A percentile compares a stretch with the other conserved stretches of the same genome.
Conservation (phyloP, 2,797 vertebrate species). For the Neosilurus hyrtlii region DNA sequence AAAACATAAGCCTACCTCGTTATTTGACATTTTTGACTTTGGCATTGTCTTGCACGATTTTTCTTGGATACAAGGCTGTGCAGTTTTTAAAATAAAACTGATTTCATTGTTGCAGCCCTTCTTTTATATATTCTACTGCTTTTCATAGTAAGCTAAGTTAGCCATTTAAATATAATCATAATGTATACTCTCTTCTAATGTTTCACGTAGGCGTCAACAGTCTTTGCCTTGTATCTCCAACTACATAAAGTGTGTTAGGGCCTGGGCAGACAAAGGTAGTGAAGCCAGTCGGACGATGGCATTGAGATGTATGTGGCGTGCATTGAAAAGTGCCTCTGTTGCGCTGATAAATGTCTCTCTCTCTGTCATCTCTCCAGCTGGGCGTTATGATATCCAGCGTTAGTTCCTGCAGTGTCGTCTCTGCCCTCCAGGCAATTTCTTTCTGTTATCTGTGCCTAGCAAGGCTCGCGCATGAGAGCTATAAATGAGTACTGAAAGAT, state of each 20-base stretch:
- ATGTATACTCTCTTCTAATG: background rate
- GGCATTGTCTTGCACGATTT: no score
- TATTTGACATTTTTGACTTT: no score
- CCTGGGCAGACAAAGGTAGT: slow-evolving; percentile 9
- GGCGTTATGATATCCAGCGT: slow-evolving; percentile 70
- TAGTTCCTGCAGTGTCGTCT: slow-evolving; percentile 67
- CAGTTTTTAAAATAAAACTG: no score
- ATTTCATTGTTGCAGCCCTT: background rate
- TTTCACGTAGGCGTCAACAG: slow-evolving; percentile 10
- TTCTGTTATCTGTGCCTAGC: slow-evolving; percentile 70
- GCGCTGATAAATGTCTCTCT: slow-evolving; percentile 62
- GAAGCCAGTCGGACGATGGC: slow-evolving; percentile 16
- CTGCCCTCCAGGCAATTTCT: slow-evolving; percentile 67
- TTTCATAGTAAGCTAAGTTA: background rate
- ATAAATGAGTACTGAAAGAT: slow-evolving; percentile 61
- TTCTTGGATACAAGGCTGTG: no score
- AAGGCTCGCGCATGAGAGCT: slow-evolving; percentile 66
- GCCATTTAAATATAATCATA: background rate
- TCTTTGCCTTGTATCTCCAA: slow-evolving; percentile 22
- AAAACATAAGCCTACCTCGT: no score
- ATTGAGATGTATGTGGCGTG: slow-evolving; percentile 49
- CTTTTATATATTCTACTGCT: background rate
- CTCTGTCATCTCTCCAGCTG: slow-evolving; percentile 67
- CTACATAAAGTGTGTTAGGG: slow-evolving; percentile 2
- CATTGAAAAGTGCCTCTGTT: slow-evolving; percentile 60